Evolutionary conservation across 2,113 vertebrate genomes (phyloP).

Genomic region (Ovibos moschatus): DNA sequence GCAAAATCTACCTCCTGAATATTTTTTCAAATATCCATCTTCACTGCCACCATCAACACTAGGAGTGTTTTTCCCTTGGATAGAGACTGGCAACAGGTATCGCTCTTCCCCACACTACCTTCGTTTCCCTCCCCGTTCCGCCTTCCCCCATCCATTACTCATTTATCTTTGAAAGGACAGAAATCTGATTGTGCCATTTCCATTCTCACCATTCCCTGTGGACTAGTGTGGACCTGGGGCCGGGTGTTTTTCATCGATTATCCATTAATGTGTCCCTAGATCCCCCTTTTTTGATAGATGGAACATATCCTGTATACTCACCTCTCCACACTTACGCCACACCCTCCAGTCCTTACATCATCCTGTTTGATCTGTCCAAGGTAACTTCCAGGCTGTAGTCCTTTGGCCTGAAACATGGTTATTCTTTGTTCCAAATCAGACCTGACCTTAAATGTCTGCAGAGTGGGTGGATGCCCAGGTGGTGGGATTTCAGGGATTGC

Average conservation of each 20-base stretch:
- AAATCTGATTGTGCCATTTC: not conserved
- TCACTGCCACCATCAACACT: not conserved
- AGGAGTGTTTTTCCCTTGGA: not conserved
- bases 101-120: not conserved
- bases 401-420: not conserved
- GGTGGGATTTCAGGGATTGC: not conserved
- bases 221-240: not conserved
- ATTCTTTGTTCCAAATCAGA: not conserved
- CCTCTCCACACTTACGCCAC: rapidly evolving
- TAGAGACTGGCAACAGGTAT: not conserved
- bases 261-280: not conserved
- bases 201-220: not conserved
- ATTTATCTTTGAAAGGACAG: not conserved
- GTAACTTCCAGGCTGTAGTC: not conserved
- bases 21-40: not conserved
- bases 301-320: not conserved
- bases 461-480: not conserved
- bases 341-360: not conserved
- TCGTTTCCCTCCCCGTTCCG: not conserved
- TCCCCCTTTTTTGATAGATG: not conserved
- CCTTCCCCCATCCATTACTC: not conserved
- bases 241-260: not conserved
- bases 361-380: not conserved
- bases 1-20: not conserved
- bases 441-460: not conserved